These are phyloP conservation scores for Empis livida DNA, from an alignment of 2,888 invertebrate genomes.

Conservation along the genomic window DNA sequence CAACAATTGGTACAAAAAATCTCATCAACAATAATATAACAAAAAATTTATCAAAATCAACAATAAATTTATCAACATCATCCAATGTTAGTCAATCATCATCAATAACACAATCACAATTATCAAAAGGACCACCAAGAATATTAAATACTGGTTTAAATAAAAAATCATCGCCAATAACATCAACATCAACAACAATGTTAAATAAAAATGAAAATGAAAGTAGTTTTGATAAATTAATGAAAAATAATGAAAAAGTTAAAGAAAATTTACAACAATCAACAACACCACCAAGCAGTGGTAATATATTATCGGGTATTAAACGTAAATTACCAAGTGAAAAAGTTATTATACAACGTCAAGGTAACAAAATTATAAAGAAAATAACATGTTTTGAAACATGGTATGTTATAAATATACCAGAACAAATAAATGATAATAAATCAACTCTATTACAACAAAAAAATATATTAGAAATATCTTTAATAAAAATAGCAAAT, in stretches of 20 bases:
- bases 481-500: conserved; percentile 30
- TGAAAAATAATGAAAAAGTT: background rate
- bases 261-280: conserved; percentile 7
- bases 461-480: conserved; percentile 24
- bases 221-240: background rate
- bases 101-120: background rate
- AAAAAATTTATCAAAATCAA: background rate
- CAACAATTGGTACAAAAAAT: too few relatives aligned
- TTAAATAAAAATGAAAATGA: background rate
- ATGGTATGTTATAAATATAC: conserved; percentile 34
- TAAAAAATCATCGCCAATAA: conserved; percentile 20
- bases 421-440: conserved; percentile 12
- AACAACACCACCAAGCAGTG: conserved; percentile 3
- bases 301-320: conserved; percentile 1
- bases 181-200: conserved; percentile 5
- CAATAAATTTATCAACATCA: background rate
- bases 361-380: conserved; percentile 31
- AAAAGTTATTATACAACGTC: conserved; percentile 28
- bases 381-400: conserved; percentile 37
- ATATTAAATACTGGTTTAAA: conserved; percentile 28
- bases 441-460: too few relatives aligned
- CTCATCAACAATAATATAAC: too few relatives aligned
- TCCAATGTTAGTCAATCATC: background rate
- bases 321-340: conserved; percentile 22
- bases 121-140: conserved; percentile 26